phyloP scores from a whole-genome alignment of 2,113 vertebrate genomes.

The Crotalus tigris region DNA sequence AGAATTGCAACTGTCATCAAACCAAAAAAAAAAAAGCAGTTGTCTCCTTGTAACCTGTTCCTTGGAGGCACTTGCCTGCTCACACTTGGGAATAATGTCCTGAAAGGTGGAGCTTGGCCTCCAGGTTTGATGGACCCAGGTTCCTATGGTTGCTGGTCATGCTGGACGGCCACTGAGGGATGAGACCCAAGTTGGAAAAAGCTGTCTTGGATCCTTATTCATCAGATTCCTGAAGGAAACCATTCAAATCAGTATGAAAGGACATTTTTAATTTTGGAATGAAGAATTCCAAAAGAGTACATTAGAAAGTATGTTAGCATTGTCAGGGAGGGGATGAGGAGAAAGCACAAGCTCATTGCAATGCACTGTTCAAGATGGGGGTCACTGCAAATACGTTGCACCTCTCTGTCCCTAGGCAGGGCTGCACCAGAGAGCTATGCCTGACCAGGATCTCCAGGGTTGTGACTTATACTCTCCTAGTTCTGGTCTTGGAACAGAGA shows the following conservation, averaged over 20 bases:
- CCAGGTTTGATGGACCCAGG: background rate
- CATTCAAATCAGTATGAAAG: background rate
- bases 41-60: background rate
- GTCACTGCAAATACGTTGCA: background rate
- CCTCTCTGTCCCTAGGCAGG: background rate
- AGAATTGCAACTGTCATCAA: background rate
- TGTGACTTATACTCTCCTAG: background rate
- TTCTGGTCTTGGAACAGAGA: background rate
- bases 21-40: no score
- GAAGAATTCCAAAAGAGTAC: background rate
- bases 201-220: background rate
- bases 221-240: background rate
- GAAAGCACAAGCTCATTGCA: background rate
- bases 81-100: background rate
- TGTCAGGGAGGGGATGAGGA: background rate
- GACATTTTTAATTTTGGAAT: background rate
- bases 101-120: background rate
- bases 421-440: background rate
- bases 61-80: background rate
- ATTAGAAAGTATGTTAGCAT: background rate
- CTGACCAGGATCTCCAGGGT: background rate
- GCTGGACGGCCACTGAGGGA: background rate
- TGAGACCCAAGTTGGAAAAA: background rate
- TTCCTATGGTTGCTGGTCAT: background rate
- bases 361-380: background rate